phyloP scores from a whole-genome alignment of 2,888 invertebrate species.

The Drosophila tanythrix region DNA sequence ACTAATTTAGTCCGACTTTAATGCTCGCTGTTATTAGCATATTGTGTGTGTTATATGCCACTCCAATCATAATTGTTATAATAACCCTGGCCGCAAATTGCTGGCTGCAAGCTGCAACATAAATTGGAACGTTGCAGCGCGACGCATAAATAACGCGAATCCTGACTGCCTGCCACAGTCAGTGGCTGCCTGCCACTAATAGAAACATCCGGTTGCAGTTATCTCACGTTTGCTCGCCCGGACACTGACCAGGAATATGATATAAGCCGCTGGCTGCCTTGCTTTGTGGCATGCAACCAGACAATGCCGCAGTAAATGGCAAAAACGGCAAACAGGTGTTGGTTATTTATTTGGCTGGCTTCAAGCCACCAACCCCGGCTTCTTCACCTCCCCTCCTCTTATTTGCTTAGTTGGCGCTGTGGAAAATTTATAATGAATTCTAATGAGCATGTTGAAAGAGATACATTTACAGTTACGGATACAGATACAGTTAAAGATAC shows the following conservation, averaged over 20 bases:
- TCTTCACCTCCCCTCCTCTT: not conserved
- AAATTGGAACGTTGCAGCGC: constrained; percentile 52
- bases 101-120: constrained; percentile 52
- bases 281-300: constrained; percentile 11
- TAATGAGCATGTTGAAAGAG: constrained; percentile 56
- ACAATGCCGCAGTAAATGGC: constrained; percentile 30
- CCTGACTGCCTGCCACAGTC: constrained; percentile 10
- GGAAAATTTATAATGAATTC: constrained; percentile 64
- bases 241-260: constrained; percentile 45
- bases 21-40: constrained; percentile 47
- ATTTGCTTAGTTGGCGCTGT: constrained; percentile 1
- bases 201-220: constrained; percentile 60
- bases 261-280: constrained; percentile 24
- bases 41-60: constrained; percentile 25
- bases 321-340: constrained; percentile 55
- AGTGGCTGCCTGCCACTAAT: constrained; percentile 42
- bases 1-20: constrained; percentile 52
- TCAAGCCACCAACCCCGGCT: not conserved
- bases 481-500: constrained; percentile 4
- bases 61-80: constrained; percentile 49
- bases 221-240: constrained; percentile 56
- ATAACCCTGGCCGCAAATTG: constrained; percentile 57
- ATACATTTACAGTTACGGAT: too few relatives aligned
- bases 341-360: constrained; percentile 47
- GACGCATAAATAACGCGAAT: constrained; percentile 59